Evolutionary conservation across 2,113 vertebrate species (phyloP).

Genomic region (Butastur rufipennis): DNA sequence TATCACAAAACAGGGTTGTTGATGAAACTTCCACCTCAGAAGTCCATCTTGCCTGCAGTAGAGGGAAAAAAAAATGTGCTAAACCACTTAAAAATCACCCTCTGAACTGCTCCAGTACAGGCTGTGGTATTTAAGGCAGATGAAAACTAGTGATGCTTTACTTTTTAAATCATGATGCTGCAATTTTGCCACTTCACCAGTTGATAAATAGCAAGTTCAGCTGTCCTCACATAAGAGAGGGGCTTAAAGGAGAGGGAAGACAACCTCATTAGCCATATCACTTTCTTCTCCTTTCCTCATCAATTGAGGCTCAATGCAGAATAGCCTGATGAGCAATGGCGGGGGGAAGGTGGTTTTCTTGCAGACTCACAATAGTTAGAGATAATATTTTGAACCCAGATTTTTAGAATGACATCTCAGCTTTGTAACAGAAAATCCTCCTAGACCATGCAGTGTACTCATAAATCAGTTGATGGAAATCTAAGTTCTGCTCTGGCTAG

Average conservation of each 20-base stretch:
- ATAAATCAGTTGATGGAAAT: neutral
- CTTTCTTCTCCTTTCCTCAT: neutral
- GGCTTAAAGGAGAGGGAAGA: neutral
- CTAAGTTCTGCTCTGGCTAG: neutral
- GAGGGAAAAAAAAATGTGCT: neutral
- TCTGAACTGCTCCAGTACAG: neutral
- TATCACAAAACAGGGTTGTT: neutral
- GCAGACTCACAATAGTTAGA: neutral
- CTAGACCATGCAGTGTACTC: neutral
- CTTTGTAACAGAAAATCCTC: neutral
- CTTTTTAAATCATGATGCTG: neutral
- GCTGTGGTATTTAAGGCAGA: neutral
- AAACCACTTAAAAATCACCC: neutral
- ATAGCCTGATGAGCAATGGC: neutral
- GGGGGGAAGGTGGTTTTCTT: neutral
- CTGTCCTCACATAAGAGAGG: neutral
- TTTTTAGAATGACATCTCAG: neutral
- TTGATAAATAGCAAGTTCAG: neutral
- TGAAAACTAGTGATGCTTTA: neutral
- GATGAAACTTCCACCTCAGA: neutral
- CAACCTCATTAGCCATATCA: neutral
- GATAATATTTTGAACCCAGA: neutral
- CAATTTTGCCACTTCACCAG: neutral
- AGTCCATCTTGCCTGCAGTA: neutral
- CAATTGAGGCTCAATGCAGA: neutral